Base-by-base conservation (phyloP, 2,113 vertebrate genomes). In the Seriola dumerili region DNA sequence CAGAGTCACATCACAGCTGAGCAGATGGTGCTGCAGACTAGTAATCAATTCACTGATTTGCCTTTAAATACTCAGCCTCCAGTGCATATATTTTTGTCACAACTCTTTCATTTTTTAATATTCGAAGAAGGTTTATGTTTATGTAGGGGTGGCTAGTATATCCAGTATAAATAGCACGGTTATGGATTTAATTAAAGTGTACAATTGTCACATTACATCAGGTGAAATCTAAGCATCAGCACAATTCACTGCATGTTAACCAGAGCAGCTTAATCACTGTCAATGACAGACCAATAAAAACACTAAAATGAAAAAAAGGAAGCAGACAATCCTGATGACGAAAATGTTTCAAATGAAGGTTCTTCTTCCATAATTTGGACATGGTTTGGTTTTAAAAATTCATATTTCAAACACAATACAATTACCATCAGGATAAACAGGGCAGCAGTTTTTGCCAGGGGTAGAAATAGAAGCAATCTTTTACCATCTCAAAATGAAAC, bases 21-120 rank as follows among this genome's bases (percentile, higher is more conserved):
- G 58, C 79, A 81, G 79, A 40, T 74, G 79, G 55, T 61, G 50
- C 38, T 19, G 42, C 21, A 50, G 29, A 36, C 23, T 40, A 58
- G 9, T 12, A 38, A 69, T 59, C 21, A 25, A 19, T 38, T n/a
- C 32, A 61, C 46, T 11, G 40, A 50, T 44, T 63, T 14, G 23
- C 70, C 21, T 32, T 23, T n/a, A 44, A 65, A 19, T 5, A n/a
- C 46, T 64, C 59, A 25, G n/a, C 17, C 52, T 19, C 21, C 12
- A 25, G 19, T 32, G 7, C 10, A 42, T 44, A 29, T 29, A 32
- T 29, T 1, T 12, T n/a, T 52, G 8, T 23, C 12, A 64, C 11
- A n/a, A 17, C 4, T 10, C 17, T 62, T 29, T 58, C 12, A 29
- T 29, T 55, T 21, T 8, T 21, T n/a, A 8, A 42, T 42, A 42